Conservation (phyloP, 2,113 vertebrate species). For the Callaeas wilsoni region DNA sequence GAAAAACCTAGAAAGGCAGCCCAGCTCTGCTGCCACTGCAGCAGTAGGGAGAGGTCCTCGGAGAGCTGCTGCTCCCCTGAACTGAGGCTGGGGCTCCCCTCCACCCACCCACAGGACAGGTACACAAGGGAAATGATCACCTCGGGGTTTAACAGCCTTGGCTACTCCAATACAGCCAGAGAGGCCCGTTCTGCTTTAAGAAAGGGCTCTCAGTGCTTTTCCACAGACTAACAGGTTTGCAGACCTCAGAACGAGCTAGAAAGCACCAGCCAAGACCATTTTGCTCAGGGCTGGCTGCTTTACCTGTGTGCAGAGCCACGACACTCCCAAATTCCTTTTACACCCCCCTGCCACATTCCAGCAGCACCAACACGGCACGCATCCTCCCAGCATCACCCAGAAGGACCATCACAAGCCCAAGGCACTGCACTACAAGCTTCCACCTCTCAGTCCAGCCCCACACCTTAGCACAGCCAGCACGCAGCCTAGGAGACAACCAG, state of each 20-base stretch:
- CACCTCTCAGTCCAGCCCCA: neutral
- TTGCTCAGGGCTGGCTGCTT: neutral
- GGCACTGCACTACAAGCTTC: neutral
- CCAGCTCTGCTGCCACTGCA: neutral
- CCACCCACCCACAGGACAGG: neutral
- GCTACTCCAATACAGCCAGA: neutral
- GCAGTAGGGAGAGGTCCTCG: neutral
- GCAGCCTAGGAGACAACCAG: neutral
- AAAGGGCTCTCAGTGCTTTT: neutral
- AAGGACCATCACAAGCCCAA: neutral
- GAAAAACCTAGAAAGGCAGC: constrained; percentile 12
- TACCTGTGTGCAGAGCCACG: neutral
- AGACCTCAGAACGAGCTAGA: neutral
- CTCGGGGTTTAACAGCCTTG: neutral
- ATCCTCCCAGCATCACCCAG: neutral
- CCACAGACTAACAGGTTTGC: neutral
- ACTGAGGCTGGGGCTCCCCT: neutral
- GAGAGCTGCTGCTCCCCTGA: neutral
- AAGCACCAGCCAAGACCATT: neutral
- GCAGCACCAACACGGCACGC: neutral
- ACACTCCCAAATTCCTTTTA: neutral
- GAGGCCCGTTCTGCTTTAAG: neutral
- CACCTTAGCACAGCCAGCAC: neutral
- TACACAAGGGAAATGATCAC: neutral
- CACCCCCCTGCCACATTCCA: neutral